Evolutionary conservation across 2,797 vertebrate genomes (phyloP).

Genomic region (Streptopelia turtur): DNA sequence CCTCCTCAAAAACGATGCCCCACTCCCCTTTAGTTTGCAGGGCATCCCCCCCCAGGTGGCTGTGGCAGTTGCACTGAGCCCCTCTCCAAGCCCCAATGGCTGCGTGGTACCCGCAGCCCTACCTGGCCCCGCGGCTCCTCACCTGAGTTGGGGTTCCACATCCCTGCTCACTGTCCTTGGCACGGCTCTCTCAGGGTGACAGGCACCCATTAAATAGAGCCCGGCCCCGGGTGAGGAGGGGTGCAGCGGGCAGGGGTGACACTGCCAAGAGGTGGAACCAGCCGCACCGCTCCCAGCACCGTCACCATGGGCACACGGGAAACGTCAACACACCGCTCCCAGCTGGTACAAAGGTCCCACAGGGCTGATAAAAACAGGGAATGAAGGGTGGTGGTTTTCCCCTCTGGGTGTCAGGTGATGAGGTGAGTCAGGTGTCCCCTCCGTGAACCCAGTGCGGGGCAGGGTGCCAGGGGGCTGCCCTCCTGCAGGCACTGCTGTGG

Average conservation of each 20-base stretch:
- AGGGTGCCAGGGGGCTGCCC: not conserved
- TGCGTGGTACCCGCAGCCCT: not conserved
- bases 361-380: not conserved
- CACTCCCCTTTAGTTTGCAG: not conserved
- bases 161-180: rapidly evolving
- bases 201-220: not conserved
- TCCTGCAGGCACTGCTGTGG: not conserved
- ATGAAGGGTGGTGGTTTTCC: not conserved
- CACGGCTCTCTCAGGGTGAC: rapidly evolving
- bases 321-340: not conserved
- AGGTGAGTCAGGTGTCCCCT: not conserved
- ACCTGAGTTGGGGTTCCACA: conserved; percentile 47
- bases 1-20: not conserved
- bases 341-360: not conserved
- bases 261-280: rapidly evolving
- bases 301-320: not conserved
- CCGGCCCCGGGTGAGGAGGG: rapidly evolving
- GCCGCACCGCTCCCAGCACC: rapidly evolving
- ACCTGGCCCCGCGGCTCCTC: rapidly evolving
- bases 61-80: rapidly evolving
- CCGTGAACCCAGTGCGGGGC: too few relatives aligned
- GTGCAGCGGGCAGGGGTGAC: not conserved
- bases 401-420: rapidly evolving
- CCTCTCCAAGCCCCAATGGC: not conserved
- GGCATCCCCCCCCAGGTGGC: not conserved